Evolutionary conservation across 2,113 vertebrate species (phyloP), one percentile per base, ranked within the genome.

Genomic region (Rana temporaria): DNA sequence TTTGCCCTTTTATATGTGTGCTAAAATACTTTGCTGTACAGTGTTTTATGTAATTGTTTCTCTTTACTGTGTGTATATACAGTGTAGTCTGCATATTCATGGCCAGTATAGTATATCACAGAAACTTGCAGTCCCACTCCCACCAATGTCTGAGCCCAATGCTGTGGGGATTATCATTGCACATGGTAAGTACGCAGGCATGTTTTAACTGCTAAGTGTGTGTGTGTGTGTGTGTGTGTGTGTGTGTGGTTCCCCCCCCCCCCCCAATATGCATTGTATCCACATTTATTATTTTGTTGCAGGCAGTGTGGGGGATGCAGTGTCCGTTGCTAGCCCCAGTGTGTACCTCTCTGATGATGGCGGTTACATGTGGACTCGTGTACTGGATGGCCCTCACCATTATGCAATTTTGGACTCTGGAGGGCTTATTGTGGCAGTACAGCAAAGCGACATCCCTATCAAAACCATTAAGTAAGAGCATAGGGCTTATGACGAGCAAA

Each of bases 11-110:
- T 6, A 9, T 48, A 14, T 48, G 9, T 48, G 42, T 48, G 42
- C 1, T 12, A 48, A 12, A 48, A 12, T 48, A 48, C 42, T 12
- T 48, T 48, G 8, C 6, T 9, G 12, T 48, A 8, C 73, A 57
- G 9, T 32, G 5, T 59, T 9, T 9, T 14, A 56, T 72, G 17
- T 24, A 14, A 48, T 24, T 59, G 8, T 67, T 34, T 20, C 2
- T 73, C 6, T 72, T 4, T 32, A n/a, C 30, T 48, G 4, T 78
- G 4, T 78, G 52, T 85, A 34, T 89, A 78, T 85, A 90, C 96
- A 99, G 97, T 99, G 97, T 90, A 95, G 92, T 87, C 95, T 99
- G 84, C 95, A 97, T 89, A 96, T 98, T 88, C 96, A 99, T 9
- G 95, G 95, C 4, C 94, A 95, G 81, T 98, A 97, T 86, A 97